Conservation (phyloP, 1,140 invertebrate species). For the Diorhabda carinulata region DNA sequence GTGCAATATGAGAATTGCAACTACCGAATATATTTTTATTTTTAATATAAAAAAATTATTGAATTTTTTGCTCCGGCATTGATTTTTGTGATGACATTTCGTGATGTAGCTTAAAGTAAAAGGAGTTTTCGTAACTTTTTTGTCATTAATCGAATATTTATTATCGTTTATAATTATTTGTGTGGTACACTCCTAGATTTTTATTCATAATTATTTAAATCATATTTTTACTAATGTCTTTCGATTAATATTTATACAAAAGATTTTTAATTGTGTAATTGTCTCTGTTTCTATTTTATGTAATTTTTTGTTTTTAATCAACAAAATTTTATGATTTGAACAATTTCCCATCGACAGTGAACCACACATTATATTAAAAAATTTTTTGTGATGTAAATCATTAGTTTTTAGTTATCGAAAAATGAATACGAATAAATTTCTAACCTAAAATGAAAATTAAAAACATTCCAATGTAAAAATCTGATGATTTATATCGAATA, state of each 20-base stretch:
- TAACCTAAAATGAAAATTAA: too few species aligned
- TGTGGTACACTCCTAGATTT: too few species aligned
- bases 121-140: background rate
- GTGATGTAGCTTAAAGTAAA: background rate
- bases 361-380: too few species aligned
- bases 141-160: background rate
- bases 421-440: too few species aligned
- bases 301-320: background rate
- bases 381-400: too few species aligned
- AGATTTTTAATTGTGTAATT: background rate
- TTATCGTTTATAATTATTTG: background rate
- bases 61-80: background rate
- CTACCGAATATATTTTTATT: slow-evolving; percentile 2
- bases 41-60: background rate
- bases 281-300: background rate
- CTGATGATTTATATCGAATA: too few species aligned
- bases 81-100: background rate
- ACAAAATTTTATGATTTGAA: background rate
- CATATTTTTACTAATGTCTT: background rate
- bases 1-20: background rate
- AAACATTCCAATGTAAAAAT: too few species aligned
- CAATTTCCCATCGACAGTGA: background rate
- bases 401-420: too few species aligned
- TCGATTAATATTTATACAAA: background rate
- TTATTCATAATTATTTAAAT: background rate